These are phyloP conservation scores for Choristoneura rosaceana DNA, from an alignment of 2,888 invertebrate species.

Conservation along the genomic window DNA sequence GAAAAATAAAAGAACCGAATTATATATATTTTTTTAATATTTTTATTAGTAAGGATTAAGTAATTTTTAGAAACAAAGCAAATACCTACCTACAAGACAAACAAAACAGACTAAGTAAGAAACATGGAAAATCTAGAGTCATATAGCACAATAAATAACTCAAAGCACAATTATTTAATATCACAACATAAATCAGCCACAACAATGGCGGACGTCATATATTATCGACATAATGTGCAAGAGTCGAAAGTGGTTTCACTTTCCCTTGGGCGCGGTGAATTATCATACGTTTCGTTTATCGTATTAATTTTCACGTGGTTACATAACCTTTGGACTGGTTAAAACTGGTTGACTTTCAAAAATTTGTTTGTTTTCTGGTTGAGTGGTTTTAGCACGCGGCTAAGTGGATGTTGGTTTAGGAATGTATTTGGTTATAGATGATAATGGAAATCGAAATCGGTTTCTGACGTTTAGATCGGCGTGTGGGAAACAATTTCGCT, in stretches of 20 bases:
- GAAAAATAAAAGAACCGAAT: too few species aligned
- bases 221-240: constrained; percentile 41
- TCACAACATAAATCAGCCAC: constrained; percentile 28
- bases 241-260: constrained; percentile 41
- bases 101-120: too few species aligned
- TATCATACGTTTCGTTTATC: constrained; percentile 42
- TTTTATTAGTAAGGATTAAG: too few species aligned
- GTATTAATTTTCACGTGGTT: constrained; percentile 38
- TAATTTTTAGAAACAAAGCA: too few species aligned
- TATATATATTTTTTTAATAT: too few species aligned
- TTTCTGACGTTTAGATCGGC: not conserved
- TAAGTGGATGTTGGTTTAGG: constrained; percentile 3
- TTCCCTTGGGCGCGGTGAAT: constrained; percentile 32
- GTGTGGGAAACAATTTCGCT: not conserved
- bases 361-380: constrained; percentile 20
- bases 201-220: constrained; percentile 34
- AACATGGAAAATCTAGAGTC: too few species aligned
- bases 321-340: constrained; percentile 29
- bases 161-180: constrained; percentile 17
- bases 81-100: too few species aligned
- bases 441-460: not conserved
- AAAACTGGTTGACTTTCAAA: constrained; percentile 31
- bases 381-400: not conserved
- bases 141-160: too few species aligned
- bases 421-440: not conserved